phyloP scores from a whole-genome alignment of 1,140 invertebrate species.

The Cydia strobilella region DNA sequence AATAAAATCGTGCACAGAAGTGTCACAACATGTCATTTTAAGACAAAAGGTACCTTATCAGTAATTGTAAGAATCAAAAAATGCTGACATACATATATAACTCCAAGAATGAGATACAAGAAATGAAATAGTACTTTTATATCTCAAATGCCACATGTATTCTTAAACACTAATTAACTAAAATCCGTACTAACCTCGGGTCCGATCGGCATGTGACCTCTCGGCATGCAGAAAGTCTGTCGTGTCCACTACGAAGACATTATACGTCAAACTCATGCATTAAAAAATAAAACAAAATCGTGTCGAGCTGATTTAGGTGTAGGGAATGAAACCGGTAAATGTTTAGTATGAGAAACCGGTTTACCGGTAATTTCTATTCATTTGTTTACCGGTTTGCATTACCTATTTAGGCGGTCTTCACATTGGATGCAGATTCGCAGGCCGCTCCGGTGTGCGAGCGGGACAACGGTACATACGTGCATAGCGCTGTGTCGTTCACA shows the following conservation, averaged over 20 bases:
- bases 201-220: constrained; percentile 64
- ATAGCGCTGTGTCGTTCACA: too few relatives aligned
- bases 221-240: constrained; percentile 72
- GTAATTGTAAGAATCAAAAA: too few relatives aligned
- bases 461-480: too few relatives aligned
- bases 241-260: constrained; percentile 59
- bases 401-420: neutral
- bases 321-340: too few relatives aligned
- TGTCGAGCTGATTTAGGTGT: neutral
- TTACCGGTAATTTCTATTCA: too few relatives aligned
- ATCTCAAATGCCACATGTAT: neutral
- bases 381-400: too few relatives aligned
- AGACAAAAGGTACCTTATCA: too few relatives aligned
- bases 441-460: too few relatives aligned
- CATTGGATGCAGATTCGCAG: too few relatives aligned
- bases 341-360: too few relatives aligned
- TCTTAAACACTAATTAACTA: neutral
- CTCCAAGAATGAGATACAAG: neutral
- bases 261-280: constrained; percentile 38
- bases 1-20: neutral
- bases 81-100: too few relatives aligned
- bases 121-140: neutral
- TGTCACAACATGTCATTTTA: too few relatives aligned
- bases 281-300: constrained; percentile 26
- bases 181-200: constrained; percentile 61